Evolutionary conservation across 2,113 vertebrate genomes (phyloP).

Genomic region (Empidonax alnorum): DNA sequence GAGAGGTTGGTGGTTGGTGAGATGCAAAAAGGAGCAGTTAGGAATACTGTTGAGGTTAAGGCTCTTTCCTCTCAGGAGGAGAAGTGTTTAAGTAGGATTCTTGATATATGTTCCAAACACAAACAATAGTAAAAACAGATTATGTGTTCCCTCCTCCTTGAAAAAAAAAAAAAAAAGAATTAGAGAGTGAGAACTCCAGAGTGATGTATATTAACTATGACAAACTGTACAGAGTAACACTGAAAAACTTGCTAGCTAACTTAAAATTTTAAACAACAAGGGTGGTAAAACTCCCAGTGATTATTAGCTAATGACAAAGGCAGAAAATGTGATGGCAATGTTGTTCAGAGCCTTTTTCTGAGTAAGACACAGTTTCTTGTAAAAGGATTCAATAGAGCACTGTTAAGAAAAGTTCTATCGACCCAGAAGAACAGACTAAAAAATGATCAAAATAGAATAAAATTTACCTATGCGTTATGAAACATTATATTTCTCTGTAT

Average conservation of each 20-base stretch:
- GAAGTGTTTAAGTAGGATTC: background rate
- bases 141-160: background rate
- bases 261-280: background rate
- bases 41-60: background rate
- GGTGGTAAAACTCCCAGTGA: background rate
- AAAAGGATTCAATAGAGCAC: background rate
- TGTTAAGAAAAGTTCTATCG: background rate
- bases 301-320: background rate
- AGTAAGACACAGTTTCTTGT: background rate
- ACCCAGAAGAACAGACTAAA: background rate
- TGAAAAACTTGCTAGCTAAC: background rate
- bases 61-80: background rate
- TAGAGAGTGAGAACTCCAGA: background rate
- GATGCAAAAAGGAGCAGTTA: background rate
- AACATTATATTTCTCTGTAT: background rate
- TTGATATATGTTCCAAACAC: background rate
- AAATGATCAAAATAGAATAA: background rate
- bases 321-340: background rate
- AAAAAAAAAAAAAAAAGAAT: background rate
- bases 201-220: background rate
- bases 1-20: background rate
- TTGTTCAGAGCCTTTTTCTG: background rate
- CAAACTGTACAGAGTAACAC: background rate
- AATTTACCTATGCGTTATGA: background rate
- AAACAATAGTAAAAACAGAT: background rate